These are phyloP conservation scores for Recurvirostra avosetta DNA, from an alignment of 2,113 vertebrate genomes.

Conservation along the genomic window DNA sequence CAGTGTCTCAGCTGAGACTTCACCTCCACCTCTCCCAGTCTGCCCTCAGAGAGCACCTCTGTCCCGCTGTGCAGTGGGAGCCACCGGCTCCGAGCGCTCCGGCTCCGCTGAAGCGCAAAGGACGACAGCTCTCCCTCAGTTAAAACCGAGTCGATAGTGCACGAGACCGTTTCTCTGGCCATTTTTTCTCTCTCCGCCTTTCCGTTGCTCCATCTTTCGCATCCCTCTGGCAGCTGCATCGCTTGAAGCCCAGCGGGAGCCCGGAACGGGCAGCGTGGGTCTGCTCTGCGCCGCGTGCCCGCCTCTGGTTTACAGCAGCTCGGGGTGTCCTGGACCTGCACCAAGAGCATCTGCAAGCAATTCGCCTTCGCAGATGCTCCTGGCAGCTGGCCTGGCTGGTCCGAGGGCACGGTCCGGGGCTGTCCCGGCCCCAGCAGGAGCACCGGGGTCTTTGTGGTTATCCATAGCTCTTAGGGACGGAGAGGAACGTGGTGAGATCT, in stretches of 20 bases:
- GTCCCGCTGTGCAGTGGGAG: neutral
- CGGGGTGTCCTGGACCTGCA: neutral
- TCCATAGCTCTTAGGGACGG: neutral
- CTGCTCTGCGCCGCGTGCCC: accelerated
- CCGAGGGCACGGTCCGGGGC: neutral
- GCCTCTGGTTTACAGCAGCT: neutral
- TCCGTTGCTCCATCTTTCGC: neutral
- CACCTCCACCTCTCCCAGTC: accelerated
- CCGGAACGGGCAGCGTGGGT: neutral
- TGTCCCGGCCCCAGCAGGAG: neutral
- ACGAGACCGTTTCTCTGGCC: neutral
- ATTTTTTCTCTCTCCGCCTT: neutral
- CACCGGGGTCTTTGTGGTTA: neutral
- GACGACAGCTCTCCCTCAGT: too few species aligned
- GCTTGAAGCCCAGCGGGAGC: neutral
- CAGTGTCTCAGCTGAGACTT: neutral
- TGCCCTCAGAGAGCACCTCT: neutral
- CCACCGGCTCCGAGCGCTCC: neutral
- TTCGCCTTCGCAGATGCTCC: neutral
- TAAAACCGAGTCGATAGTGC: neutral
- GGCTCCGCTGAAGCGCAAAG: neutral
- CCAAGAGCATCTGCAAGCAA: neutral
- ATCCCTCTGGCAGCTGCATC: neutral
- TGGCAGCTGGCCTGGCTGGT: neutral
- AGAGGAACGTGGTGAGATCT: neutral